Evolutionary conservation across 2,888 invertebrate genomes (phyloP), one percentile per base, ranked within the genome.

Genomic region (Scaptomyza parva): DNA sequence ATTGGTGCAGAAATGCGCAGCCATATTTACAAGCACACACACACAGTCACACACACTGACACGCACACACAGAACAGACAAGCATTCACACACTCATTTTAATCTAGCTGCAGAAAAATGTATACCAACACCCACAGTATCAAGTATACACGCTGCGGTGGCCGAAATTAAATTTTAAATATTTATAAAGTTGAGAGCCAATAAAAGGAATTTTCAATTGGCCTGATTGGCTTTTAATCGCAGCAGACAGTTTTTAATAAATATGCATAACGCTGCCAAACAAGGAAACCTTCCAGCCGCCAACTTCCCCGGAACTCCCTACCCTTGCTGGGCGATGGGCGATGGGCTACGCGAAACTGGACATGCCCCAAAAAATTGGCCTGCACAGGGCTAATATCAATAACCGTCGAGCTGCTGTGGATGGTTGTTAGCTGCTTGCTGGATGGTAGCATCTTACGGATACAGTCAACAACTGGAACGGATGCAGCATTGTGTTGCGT

Each of bases 211-310:
- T 82, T 86, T 76, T 76, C 80, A 83, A 85, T 86, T 83, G 77
- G 84, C 77, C 78, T 77, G 86, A 85, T 85, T 85, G 84, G 81
- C 84, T 85, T 85, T 85, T 85, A 85, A 85, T 84, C 84, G 84
- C 84, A 77, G 78, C 84, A 85, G 86, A 86, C 86, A 84, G 78
- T 84, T 85, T 85, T 86, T 81, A 86, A 84, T 85, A 85, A 85
- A 85, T 85, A 85, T 85, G 86, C 86, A 85, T 86, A 84, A 78
- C 78, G 74, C 58, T 55, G 60, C 63, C 68, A 37, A 43, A 26
- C 40, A 30, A 45, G 26, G 11, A 47, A 18, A 26, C 30, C 51
- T 39, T 26, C 51, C 51, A 51, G 51, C 39, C 51, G 17, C 24
- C 39, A 40, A 33, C 20, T n/a, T n/a, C n/a, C n/a, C n/a, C n/a